Conservation (phyloP, 2,888 invertebrate genomes). For the Podabrus alpinus region DNA sequence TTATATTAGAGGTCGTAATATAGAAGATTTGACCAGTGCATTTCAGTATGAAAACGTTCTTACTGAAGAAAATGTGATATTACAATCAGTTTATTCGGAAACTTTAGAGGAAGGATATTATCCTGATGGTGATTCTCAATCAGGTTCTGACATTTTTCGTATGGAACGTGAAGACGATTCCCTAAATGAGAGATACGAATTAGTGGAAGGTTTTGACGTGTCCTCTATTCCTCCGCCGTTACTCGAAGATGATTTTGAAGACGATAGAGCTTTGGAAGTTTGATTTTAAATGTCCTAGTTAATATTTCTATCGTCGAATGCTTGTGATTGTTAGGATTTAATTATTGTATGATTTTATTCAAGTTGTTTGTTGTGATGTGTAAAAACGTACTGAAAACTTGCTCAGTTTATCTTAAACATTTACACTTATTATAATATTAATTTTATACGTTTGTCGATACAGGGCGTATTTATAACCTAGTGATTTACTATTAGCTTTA, state of each 20-base stretch:
- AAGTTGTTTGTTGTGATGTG: conserved; percentile 18
- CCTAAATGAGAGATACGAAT: conserved; percentile 64
- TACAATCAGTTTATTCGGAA: conserved; percentile 42
- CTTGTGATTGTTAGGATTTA: not conserved
- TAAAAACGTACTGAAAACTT: conserved; percentile 21
- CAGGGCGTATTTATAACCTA: not conserved
- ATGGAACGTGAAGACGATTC: conserved; percentile 53
- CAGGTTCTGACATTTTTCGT: conserved; percentile 56
- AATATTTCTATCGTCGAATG: conserved; percentile 5
- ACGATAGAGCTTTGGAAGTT: conserved; percentile 52
- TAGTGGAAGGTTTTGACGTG: conserved; percentile 77
- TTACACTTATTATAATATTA: not conserved
- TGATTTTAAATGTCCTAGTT: conserved; percentile 49
- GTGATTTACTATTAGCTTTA: not conserved
- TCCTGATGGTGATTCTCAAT: conserved; percentile 63
- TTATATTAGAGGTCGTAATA: conserved; percentile 47
- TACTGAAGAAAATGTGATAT: conserved; percentile 40
- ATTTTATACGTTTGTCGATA: not conserved
- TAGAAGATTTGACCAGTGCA: conserved; percentile 50
- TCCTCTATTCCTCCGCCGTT: conserved; percentile 78
- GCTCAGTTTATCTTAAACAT: conserved; percentile 17
- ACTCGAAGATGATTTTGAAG: conserved; percentile 74
- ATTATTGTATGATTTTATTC: conserved; percentile 14
- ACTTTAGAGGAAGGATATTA: conserved; percentile 65
- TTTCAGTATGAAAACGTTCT: conserved; percentile 48